Percentiles rank a stretch among this genome's conserved stretches.
Evolutionary conservation across 2,113 vertebrate genomes (phyloP).

Genomic region (Panthera tigris): DNA sequence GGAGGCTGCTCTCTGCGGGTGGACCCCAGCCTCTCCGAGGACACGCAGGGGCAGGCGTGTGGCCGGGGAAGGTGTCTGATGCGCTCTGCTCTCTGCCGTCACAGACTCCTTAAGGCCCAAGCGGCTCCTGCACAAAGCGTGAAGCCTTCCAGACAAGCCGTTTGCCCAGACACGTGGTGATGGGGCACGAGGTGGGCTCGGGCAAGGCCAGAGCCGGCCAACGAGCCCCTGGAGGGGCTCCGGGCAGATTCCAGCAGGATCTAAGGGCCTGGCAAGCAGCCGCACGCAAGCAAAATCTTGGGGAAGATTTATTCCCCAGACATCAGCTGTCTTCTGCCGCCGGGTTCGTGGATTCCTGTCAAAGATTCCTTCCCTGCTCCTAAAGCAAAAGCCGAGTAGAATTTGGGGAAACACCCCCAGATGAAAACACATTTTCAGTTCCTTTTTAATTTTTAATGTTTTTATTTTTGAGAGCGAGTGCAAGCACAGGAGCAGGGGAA

Average conservation of each 20-base stretch:
- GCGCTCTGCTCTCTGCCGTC: rapidly evolving
- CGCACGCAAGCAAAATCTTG: rapidly evolving
- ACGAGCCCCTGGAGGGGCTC: neutral
- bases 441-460: no score
- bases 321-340: neutral
- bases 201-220: neutral
- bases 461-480: no score
- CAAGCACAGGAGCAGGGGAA: no score
- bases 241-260: neutral
- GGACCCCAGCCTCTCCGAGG: neutral
- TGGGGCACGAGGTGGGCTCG: rapidly evolving
- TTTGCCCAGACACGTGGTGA: rapidly evolving
- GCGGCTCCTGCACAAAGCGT: no score
- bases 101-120: neutral
- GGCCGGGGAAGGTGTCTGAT: neutral
- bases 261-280: neutral
- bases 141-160: neutral
- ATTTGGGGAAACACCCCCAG: neutral
- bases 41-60: rapidly evolving
- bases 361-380: neutral
- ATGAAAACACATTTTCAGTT: no score
- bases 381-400: neutral
- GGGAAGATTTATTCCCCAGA: neutral
- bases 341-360: neutral
- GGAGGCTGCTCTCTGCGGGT: neutral